phyloP scores from a whole-genome alignment of 2,797 vertebrate genomes.

The Arctocebus calabarensis region DNA sequence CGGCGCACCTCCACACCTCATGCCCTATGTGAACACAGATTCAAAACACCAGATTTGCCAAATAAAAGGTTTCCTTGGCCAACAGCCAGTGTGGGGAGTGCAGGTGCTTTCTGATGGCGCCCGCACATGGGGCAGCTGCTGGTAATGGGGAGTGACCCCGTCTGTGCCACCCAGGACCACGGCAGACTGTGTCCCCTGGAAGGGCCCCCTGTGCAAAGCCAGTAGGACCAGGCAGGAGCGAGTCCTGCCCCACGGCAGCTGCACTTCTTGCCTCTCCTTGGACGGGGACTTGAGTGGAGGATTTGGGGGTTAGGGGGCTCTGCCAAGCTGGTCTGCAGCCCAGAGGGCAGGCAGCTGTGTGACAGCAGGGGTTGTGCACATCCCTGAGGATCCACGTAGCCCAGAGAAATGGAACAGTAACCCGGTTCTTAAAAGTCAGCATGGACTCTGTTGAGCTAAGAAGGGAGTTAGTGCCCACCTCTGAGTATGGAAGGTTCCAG shows the following conservation, averaged over 20 bases:
- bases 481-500: not conserved
- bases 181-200: not conserved
- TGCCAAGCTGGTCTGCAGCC: not conserved
- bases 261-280: not conserved
- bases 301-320: too few relatives aligned
- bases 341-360: not conserved
- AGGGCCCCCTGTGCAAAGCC: rapidly evolving
- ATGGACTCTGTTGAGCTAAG: not conserved
- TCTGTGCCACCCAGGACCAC: not conserved
- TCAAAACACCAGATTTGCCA: not conserved
- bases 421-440: not conserved
- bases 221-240: too few relatives aligned
- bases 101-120: rapidly evolving
- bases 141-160: rapidly evolving
- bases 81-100: rapidly evolving
- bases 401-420: not conserved
- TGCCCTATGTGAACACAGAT: not conserved
- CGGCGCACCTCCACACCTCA: not conserved
- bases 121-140: rapidly evolving
- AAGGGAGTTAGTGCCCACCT: not conserved
- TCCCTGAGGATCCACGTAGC: not conserved
- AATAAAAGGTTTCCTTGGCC: rapidly evolving
- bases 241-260: rapidly evolving
- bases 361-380: too few relatives aligned
- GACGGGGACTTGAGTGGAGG: not conserved